Conservation (phyloP, 2,797 vertebrate species). For the Molossus alvarezi region DNA sequence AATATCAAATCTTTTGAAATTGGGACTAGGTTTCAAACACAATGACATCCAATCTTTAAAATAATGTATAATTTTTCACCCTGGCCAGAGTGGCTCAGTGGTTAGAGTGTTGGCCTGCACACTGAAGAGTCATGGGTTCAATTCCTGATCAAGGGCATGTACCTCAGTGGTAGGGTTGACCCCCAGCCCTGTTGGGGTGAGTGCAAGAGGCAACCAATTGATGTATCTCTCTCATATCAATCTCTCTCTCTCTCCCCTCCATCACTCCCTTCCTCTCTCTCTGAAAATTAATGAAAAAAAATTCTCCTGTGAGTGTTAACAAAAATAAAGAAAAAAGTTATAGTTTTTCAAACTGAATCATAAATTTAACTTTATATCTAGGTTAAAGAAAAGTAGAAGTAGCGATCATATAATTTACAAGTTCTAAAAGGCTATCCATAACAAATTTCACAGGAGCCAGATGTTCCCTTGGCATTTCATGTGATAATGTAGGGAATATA, state of each 20-base stretch:
- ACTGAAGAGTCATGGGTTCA: too few species aligned
- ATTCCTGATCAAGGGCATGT: too few species aligned
- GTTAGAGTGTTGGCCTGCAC: too few species aligned
- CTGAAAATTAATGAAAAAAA: too few species aligned
- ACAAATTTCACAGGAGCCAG: not conserved
- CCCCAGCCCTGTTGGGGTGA: too few species aligned
- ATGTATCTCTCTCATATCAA: too few species aligned
- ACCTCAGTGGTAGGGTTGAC: too few species aligned
- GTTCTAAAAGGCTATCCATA: not conserved
- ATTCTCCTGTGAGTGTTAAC: too few species aligned
- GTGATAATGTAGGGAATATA: not conserved
- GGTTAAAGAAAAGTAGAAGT: conserved; percentile 46
- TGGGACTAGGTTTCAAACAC: not conserved
- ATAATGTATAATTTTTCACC: not conserved
- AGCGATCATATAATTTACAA: not conserved
- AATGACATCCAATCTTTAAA: not conserved
- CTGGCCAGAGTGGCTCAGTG: too few species aligned
- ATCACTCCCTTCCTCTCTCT: too few species aligned
- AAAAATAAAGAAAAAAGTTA: not conserved
- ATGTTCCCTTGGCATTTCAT: conserved; percentile 53
- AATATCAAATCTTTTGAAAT: conserved; percentile 25
- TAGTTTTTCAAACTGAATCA: not conserved
- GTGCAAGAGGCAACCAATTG: too few species aligned
- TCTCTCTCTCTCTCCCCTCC: too few species aligned
- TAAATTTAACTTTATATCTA: conserved; percentile 47